Evolutionary conservation across 2,888 invertebrate species (phyloP).

Genomic region (Rhogogaster chlorosoma): DNA sequence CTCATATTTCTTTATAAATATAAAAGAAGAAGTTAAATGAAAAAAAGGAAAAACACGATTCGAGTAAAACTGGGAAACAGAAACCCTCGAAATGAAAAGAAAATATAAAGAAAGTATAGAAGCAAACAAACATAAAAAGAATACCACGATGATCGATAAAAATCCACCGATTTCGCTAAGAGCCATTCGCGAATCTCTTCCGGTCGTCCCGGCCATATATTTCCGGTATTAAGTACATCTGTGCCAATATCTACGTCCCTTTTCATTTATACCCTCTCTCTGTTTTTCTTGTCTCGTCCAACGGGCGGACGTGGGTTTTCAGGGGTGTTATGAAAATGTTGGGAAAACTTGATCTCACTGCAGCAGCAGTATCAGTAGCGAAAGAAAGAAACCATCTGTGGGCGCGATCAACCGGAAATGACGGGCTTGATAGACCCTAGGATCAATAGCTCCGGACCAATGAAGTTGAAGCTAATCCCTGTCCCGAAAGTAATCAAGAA

Average conservation of each 20-base stretch:
- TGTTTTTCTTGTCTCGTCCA: background rate
- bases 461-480: slow-evolving; percentile 41
- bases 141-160: background rate
- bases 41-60: background rate
- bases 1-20: background rate
- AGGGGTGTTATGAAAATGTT: background rate
- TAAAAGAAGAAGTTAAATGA: background rate
- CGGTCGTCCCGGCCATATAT: background rate
- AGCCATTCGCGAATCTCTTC: slow-evolving; percentile 12
- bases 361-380: background rate
- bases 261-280: background rate
- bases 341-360: background rate
- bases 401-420: slow-evolving; percentile 15
- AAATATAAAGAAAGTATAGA: background rate
- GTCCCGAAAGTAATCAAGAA: slow-evolving; percentile 47
- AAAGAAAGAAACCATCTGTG: slow-evolving; percentile 11
- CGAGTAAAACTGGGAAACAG: background rate
- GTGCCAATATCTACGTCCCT: background rate
- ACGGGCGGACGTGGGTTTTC: background rate
- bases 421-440: slow-evolving; percentile 21
- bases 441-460: slow-evolving; percentile 27
- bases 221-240: slow-evolving; percentile 18
- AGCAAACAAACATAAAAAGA: background rate
- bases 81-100: background rate
- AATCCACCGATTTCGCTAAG: background rate